Evolutionary conservation across 2,888 invertebrate species (phyloP), one percentile per base, ranked within the genome.

Genomic region (Agriopis marginaria): DNA sequence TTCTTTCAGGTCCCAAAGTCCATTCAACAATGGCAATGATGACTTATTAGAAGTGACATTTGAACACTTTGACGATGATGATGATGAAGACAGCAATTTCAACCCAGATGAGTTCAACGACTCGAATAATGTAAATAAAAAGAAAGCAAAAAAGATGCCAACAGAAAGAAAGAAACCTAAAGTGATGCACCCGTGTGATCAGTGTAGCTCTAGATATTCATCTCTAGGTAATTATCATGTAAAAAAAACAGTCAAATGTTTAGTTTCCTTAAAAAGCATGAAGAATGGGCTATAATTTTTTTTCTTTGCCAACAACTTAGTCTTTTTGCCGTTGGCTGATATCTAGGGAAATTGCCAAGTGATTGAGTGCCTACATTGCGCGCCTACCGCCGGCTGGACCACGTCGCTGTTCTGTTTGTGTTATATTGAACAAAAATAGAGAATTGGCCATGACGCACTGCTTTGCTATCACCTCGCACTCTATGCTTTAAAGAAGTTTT

Each of bases 201-300:
- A 90, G 76, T 93, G 93, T 59, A 86, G 86, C 63, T 89, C 91
- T 53, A 89, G 90, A 77, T 93, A 92, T 75, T 86, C 89, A 0
- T 89, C 91, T 14, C 60, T 87, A 60, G 83, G 93, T 92, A 67
- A 84, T 85, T 81, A 5, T 32, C 32, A 39, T 32, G 9, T 50
- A 40, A 55, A 5, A 5, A 17, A 4, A 54, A 17, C 32, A 50
- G 47, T 7, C 14, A 14, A 14, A 14, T 49, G 14, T 49, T 49
- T n/a, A n/a, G 47, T 6, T 32, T 32, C 32, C 32, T 32, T 32
- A 32, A 23, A 23, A 23, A 23, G 0, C 4, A 32, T 32, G 32
- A 23, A 23, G 2, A 23, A 23, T 23, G 0, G 17, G 17, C 17
- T 23, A 23, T 23, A 2, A 23, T 23, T 1, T 23, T 2, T 23